phyloP scores from a whole-genome alignment of 1,140 invertebrate species.

The Lepidurus apus region DNA sequence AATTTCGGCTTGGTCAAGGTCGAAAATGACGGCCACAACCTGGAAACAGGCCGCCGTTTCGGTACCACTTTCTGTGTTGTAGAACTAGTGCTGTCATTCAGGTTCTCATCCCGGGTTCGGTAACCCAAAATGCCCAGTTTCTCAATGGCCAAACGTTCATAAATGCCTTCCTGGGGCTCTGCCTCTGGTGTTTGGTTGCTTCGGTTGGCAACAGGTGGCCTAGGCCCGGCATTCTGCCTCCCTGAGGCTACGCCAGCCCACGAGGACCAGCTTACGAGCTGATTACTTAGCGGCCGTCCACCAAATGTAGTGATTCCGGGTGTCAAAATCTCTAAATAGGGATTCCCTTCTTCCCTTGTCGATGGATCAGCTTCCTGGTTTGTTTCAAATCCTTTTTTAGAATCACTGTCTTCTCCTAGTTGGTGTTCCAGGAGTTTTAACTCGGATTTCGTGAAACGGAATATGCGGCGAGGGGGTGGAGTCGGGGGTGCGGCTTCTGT shows the following conservation, averaged over 20 bases:
- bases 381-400: not conserved
- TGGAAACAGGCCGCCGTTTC: slow-evolving; percentile 29
- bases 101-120: not conserved
- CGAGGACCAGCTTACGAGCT: slow-evolving; percentile 32
- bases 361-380: not conserved
- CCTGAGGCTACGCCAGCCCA: slow-evolving; percentile 25
- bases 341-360: not conserved
- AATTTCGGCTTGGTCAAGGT: not conserved
- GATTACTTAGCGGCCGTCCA: slow-evolving; percentile 28
- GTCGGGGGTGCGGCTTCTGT: not conserved
- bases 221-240: not conserved
- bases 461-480: slow-evolving; percentile 30
- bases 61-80: slow-evolving; percentile 20
- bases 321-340: not conserved
- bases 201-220: not conserved
- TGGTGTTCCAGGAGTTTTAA: not conserved
- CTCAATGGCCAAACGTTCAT: not conserved
- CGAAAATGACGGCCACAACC: slow-evolving; percentile 32
- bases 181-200: not conserved
- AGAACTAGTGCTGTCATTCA: not conserved
- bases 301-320: slow-evolving; percentile 27
- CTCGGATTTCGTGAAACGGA: slow-evolving; percentile 30
- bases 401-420: not conserved
- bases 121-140: slow-evolving; percentile 19
- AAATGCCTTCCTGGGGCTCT: not conserved